Evolutionary conservation across 2,888 invertebrate species (phyloP).

Genomic region (Spodoptera littoralis): DNA sequence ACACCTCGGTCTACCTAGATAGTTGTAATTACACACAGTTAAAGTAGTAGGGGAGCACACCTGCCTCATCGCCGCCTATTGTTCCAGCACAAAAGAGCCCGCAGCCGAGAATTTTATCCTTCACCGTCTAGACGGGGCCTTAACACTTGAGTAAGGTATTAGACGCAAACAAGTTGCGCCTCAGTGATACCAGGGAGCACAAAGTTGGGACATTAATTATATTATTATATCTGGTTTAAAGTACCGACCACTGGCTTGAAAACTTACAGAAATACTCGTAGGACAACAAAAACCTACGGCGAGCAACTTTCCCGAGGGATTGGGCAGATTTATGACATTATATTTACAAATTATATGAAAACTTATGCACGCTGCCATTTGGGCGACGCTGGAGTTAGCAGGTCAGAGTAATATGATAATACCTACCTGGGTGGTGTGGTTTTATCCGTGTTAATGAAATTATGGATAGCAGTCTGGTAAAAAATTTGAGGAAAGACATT

Average conservation of each 20-base stretch:
- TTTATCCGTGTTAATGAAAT: too few relatives aligned
- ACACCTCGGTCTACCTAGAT: conserved; percentile 21
- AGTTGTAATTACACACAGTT: conserved; percentile 46
- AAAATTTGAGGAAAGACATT: too few relatives aligned
- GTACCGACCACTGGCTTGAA: conserved; percentile 26
- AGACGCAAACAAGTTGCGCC: conserved; percentile 44
- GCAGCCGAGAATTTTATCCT: conserved; percentile 36
- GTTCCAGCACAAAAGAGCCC: conserved; percentile 47
- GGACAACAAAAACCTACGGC: conserved; percentile 40
- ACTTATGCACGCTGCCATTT: conserved; percentile 31
- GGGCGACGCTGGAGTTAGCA: conserved; percentile 1
- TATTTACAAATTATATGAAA: conserved; percentile 37
- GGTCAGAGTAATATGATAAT: conserved; percentile 14
- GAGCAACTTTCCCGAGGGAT: conserved; percentile 15
- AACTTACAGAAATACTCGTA: conserved; percentile 22
- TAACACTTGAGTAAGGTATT: conserved; percentile 28
- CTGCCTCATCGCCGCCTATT: conserved; percentile 45
- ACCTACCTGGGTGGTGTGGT: neutral
- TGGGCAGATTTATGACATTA: conserved; percentile 35
- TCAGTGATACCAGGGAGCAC: conserved; percentile 28
- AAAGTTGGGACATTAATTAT: conserved; percentile 51
- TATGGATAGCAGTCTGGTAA: too few relatives aligned
- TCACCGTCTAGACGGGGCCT: conserved; percentile 43
- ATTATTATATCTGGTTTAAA: conserved; percentile 45
- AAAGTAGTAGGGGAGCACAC: conserved; percentile 15